These are phyloP conservation scores for Nibea albiflora DNA, from an alignment of 2,113 vertebrate species.

Conservation along the genomic window DNA sequence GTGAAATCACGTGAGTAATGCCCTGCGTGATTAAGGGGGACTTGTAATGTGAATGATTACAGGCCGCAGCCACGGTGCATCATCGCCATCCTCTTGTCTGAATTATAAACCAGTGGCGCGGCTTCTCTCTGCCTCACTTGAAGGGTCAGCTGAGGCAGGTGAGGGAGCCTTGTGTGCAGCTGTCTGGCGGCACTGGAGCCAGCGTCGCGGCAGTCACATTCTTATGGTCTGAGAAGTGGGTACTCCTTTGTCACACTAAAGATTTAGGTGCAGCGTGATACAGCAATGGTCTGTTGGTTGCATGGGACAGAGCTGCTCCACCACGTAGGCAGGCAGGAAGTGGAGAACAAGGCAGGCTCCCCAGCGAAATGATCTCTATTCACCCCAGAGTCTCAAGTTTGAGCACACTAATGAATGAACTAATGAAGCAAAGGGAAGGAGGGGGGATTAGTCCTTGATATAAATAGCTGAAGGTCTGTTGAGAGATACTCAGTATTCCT, in stretches of 20 bases:
- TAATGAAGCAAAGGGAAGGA: conserved; percentile 41
- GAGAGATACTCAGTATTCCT: conserved; percentile 46
- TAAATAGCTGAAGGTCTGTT: conserved; percentile 58
- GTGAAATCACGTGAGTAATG: conserved; percentile 39
- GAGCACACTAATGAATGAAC: conserved; percentile 60
- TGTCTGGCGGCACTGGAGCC: background rate
- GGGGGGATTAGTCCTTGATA: conserved; percentile 48
- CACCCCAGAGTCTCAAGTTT: conserved; percentile 50
- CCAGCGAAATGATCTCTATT: conserved; percentile 57
- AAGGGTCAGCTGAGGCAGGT: conserved; percentile 4
- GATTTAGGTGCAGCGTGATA: conserved; percentile 22
- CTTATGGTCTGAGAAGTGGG: conserved; percentile 34
- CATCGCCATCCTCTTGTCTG: conserved; percentile 20
- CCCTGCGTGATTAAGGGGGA: conserved; percentile 42
- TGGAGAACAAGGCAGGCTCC: conserved; percentile 37
- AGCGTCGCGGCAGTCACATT: conserved; percentile 32
- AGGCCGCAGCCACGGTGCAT: conserved; percentile 36
- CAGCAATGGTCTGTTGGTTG: conserved; percentile 53
- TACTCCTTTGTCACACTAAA: conserved; percentile 66
- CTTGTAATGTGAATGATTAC: conserved; percentile 45
- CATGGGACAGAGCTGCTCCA: conserved; percentile 26
- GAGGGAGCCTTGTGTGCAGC: conserved; percentile 37
- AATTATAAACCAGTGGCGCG: conserved; percentile 32
- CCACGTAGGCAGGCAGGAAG: conserved; percentile 34
- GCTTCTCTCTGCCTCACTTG: conserved; percentile 27